Evolutionary conservation across 2,113 vertebrate species (phyloP).

Genomic region (Saguinus midas): DNA sequence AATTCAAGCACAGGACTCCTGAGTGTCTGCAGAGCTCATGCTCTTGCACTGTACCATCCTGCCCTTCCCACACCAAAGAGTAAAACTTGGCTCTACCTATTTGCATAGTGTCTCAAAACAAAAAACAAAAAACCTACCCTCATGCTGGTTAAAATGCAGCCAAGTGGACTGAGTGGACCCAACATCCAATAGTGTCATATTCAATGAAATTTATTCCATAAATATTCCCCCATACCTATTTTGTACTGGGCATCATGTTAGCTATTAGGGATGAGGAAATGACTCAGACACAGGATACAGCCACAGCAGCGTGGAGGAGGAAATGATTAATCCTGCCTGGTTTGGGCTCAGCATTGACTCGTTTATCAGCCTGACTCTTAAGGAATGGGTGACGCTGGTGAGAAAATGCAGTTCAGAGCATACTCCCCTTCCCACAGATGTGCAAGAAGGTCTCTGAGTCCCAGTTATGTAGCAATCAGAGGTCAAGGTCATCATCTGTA

Average conservation of each 20-base stretch:
- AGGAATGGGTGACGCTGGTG: background rate
- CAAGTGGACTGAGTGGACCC: background rate
- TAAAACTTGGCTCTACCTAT: background rate
- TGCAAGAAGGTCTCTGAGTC: background rate
- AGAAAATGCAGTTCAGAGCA: constrained; percentile 22
- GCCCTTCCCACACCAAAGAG: background rate
- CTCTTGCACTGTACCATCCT: background rate
- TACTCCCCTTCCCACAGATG: background rate
- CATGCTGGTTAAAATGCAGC: background rate
- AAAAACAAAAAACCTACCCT: background rate
- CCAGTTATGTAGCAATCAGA: background rate
- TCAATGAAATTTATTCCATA: background rate
- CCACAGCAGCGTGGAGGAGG: background rate
- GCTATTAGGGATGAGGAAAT: background rate
- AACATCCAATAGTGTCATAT: background rate
- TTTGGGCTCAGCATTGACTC: background rate
- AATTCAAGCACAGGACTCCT: background rate
- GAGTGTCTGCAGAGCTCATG: background rate
- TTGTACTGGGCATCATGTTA: background rate
- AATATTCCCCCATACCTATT: background rate
- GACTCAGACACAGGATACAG: constrained; percentile 54
- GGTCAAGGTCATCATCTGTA: background rate
- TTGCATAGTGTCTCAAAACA: no score
- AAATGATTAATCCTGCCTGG: constrained; percentile 36
- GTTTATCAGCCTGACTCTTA: constrained; percentile 27